Conservation (phyloP, 2,888 invertebrate genomes). For the Drosophila leonis region DNA sequence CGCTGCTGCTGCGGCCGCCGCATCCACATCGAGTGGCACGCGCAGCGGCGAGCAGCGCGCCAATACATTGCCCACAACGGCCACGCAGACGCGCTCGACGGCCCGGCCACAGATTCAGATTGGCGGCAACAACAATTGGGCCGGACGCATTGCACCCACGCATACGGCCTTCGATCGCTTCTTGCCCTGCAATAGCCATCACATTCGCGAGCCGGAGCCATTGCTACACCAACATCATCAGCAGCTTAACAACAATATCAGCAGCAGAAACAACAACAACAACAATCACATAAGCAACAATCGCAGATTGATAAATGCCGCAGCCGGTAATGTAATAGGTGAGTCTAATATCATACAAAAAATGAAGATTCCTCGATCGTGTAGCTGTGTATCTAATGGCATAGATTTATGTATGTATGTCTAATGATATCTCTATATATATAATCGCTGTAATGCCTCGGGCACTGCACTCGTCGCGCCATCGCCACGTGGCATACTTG, state of each 20-base stretch:
- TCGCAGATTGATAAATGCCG: conserved; percentile 1
- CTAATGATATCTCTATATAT: not conserved
- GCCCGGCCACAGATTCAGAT: conserved; percentile 90
- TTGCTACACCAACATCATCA: conserved; percentile 28
- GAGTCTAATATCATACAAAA: conserved; percentile 12
- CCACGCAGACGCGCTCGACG: conserved; percentile 90
- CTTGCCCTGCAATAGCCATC: conserved; percentile 90
- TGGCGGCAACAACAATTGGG: conserved; percentile 87
- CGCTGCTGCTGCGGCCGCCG: conserved; percentile 16
- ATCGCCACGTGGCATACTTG: conserved; percentile 25
- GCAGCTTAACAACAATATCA: conserved; percentile 23
- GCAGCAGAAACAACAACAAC: conserved; percentile 41
- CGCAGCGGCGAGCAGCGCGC: conserved; percentile 86
- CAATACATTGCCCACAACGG: conserved; percentile 89
- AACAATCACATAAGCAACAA: conserved; percentile 41
- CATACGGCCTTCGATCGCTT: conserved; percentile 86
- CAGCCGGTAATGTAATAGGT: conserved; percentile 15
- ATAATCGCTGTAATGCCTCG: conserved; percentile 3
- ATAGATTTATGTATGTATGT: not conserved
- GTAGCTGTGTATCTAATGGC: too few relatives aligned
- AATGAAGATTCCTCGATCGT: not conserved
- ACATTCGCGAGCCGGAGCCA: conserved; percentile 86
- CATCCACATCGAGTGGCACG: conserved; percentile 52
- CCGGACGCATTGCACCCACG: conserved; percentile 83
- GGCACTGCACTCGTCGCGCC: conserved; percentile 11